These are phyloP conservation scores for Conopomorpha cramerella DNA, from an alignment of 1,140 invertebrate species.

Conservation along the genomic window DNA sequence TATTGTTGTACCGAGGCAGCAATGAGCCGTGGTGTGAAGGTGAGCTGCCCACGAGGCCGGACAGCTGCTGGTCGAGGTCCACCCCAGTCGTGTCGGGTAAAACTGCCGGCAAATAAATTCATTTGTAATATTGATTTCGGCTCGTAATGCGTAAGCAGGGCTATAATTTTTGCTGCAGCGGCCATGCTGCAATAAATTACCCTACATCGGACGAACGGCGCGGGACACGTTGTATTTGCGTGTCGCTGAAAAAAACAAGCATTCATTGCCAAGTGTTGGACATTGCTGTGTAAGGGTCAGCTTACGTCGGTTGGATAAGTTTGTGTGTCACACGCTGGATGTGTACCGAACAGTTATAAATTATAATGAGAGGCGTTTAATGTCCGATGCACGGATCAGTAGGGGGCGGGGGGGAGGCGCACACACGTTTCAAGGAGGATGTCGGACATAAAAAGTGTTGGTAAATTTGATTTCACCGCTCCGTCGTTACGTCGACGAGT, in stretches of 20 bases:
- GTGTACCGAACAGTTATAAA: conserved; percentile 40
- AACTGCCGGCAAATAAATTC: conserved; percentile 57
- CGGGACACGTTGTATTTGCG: no score
- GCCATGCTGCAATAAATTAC: no score
- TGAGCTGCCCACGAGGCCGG: conserved; percentile 67
- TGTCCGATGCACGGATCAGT: conserved; percentile 11
- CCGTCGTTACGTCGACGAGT: no score
- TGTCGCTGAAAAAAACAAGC: no score
- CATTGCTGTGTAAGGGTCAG: no score
- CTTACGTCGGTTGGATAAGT: no score
- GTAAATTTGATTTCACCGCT: conserved; percentile 48
- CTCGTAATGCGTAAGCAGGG: no score
- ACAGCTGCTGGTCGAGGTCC: conserved; percentile 77
- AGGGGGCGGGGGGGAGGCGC: conserved; percentile 1
- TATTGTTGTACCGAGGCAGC: conserved; percentile 64
- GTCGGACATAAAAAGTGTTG: conserved; percentile 41
- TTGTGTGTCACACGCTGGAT: no score
- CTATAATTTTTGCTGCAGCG: no score
- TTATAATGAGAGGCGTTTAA: conserved; percentile 49
- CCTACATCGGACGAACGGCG: no score
- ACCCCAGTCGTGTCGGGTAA: conserved; percentile 75
- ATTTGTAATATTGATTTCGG: conserved; percentile 1
- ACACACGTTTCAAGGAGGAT: conserved; percentile 40
- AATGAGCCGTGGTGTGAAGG: conserved; percentile 57
- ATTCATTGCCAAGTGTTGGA: no score